Evolutionary conservation across 2,113 vertebrate genomes (phyloP), one percentile per base, ranked within the genome.

Genomic region (Semnornis frantzii): DNA sequence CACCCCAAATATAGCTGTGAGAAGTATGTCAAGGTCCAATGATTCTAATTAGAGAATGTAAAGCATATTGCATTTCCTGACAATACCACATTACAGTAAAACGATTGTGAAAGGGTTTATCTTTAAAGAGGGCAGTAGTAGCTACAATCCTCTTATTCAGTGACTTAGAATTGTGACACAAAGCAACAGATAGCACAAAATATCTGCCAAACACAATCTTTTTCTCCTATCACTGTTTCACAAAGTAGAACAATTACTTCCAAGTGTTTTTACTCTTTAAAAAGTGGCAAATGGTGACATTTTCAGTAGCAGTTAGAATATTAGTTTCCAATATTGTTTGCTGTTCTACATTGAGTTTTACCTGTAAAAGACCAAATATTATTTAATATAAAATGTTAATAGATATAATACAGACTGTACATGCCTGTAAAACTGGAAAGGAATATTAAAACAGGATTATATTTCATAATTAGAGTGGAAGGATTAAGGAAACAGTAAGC

Each of bases 31-130:
- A 97, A 95, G 97, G 97, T 97, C 95, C 93, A 97, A 25, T 2
- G 82, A 97, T 97, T 98, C 97, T 97, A 98, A 98, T 98, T 98
- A 98, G 94, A 96, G 84, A 96, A 96, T 87, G 93, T 89, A 90
- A 94, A 96, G 87, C 90, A 94, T 93, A 96, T 69, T 94, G 87
- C 93, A 77, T 94, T 97, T 97, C 95, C 82, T 97, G 96, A 98
- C 97, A 98, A 97, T 93, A 69, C 73, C 69, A 57, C 87, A 96
- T 96, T 94, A 96, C 93, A 91, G 89, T 58, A 89, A 95, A 95
- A 96, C 75, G 93, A 92, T 74, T 85, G 88, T 71, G 65, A 83
- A 89, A 91, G 90, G 71, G 52, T 96, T 97, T 95, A 92, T 96
- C 94, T 92, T 80, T 95, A 93, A 97, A 95, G 77, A 94, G 93